Percentiles rank a stretch among this genome's conserved stretches.
phyloP scores from a whole-genome alignment of 2,113 vertebrate species.

The Oreochromis niloticus region DNA sequence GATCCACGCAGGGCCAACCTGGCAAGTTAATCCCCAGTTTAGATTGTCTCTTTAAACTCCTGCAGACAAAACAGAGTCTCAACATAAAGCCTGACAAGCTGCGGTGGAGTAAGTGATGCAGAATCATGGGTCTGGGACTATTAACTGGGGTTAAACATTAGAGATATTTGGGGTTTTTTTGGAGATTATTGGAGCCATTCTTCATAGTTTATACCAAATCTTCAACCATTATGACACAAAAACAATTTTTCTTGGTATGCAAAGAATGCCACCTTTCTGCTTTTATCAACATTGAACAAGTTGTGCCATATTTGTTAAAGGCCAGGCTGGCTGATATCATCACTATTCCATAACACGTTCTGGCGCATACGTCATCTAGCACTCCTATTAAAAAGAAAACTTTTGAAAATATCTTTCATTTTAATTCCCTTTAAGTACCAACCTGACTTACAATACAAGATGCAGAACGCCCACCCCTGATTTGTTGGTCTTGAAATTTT shows the following conservation, averaged over 20 bases:
- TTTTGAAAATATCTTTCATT: not conserved
- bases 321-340: not conserved
- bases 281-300: not conserved
- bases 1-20: not conserved
- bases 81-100: not conserved
- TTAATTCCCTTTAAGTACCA: not conserved
- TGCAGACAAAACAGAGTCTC: not conserved
- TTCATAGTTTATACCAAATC: not conserved
- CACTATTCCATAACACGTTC: not conserved
- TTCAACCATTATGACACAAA: not conserved
- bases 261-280: not conserved
- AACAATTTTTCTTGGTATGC: not conserved
- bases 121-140: not conserved
- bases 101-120: not conserved
- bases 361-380: not conserved
- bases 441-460: not conserved
- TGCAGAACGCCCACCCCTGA: not conserved
- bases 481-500: not conserved
- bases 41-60: not conserved
- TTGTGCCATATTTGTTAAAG: not conserved
- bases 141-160: not conserved
- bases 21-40: conserved; percentile 27
- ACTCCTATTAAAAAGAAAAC: not conserved
- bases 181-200: not conserved
- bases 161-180: rapidly evolving